Evolutionary conservation across 30 jellyfish, hydroid and myxozoan species (phyloP).

Genomic region (Catostylus mosaicus): DNA sequence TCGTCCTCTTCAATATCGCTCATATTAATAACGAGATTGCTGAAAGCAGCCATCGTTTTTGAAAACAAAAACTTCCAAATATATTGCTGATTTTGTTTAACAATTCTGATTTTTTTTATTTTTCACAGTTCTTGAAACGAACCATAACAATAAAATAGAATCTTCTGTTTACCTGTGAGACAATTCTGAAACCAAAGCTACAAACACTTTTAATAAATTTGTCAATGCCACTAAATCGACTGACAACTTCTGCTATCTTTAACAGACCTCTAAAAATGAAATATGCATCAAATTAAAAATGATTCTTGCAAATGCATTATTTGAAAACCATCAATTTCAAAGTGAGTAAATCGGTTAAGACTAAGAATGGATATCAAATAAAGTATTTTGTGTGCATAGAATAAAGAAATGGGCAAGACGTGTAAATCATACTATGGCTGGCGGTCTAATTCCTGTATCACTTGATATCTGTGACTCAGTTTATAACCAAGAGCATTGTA

Average conservation of each 20-base stretch:
- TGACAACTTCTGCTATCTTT: constrained; percentile 88
- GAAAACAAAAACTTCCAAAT: too few species aligned
- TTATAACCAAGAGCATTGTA: too few species aligned
- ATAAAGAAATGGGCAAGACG: too few species aligned
- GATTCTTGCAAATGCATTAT: background rate
- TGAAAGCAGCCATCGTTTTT: background rate
- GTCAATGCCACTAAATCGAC: constrained; percentile 74
- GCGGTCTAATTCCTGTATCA: too few species aligned
- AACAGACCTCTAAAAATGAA: constrained; percentile 68
- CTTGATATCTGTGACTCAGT: too few species aligned
- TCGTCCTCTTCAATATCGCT: background rate
- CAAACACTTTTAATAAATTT: constrained; percentile 47
- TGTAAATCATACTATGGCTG: too few species aligned
- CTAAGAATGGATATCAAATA: too few species aligned
- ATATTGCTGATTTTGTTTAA: background rate
- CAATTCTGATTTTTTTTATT: too few species aligned
- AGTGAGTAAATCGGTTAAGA: too few species aligned
- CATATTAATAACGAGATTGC: background rate
- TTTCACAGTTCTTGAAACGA: background rate
- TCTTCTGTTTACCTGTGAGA: constrained; percentile 58
- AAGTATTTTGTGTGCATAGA: too few species aligned
- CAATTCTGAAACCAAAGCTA: constrained; percentile 59
- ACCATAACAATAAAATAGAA: background rate
- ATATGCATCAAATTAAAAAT: background rate
- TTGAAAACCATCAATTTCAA: too few species aligned